Percentiles rank a stretch among this genome's conserved stretches.
These are phyloP conservation scores for Trichonephila inaurata DNA, from an alignment of 1,140 invertebrate genomes.

Conservation along the genomic window DNA sequence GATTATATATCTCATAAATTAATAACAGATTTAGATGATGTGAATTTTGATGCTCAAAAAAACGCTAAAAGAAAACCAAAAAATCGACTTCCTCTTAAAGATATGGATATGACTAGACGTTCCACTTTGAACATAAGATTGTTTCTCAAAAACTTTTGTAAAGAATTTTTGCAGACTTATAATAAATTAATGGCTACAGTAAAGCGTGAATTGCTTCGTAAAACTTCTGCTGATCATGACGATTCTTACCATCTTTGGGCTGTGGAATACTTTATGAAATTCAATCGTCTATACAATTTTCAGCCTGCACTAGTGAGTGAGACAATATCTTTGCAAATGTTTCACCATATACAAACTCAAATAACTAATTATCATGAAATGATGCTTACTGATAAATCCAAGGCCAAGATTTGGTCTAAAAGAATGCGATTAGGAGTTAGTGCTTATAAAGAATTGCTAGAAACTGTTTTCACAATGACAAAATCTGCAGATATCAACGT, in stretches of 20 bases:
- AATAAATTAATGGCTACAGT: conserved; percentile 93
- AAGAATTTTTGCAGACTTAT: conserved; percentile 95
- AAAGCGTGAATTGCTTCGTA: conserved; percentile 80
- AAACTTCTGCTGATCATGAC: conserved; percentile 84
- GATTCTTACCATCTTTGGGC: conserved; percentile 97
- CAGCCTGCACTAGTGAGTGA: conserved; percentile 94
- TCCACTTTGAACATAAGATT: conserved; percentile 91
- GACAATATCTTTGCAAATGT: conserved; percentile 92
- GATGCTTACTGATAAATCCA: conserved; percentile 93
- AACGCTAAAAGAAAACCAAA: conserved; percentile 85
- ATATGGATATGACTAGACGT: conserved; percentile 81
- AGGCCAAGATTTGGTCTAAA: conserved; percentile 89
- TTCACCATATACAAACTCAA: conserved; percentile 96
- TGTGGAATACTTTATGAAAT: conserved; percentile 98
- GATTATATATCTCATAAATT: conserved; percentile 94
- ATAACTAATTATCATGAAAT: conserved; percentile 94
- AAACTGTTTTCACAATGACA: conserved; percentile 91
- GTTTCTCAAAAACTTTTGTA: conserved; percentile 96
- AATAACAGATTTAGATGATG: conserved; percentile 86
- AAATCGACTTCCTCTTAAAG: conserved; percentile 85
- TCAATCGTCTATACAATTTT: conserved; percentile 92
- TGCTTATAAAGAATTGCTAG: conserved; percentile 85
- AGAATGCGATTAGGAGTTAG: conserved; percentile 89
- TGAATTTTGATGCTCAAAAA: conserved; percentile 90
- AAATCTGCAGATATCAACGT: conserved; percentile 85